Evolutionary conservation across 92 coral and sea anemone genomes (phyloP), one percentile per base, ranked within the genome.

Genomic region (Metridium senile): DNA sequence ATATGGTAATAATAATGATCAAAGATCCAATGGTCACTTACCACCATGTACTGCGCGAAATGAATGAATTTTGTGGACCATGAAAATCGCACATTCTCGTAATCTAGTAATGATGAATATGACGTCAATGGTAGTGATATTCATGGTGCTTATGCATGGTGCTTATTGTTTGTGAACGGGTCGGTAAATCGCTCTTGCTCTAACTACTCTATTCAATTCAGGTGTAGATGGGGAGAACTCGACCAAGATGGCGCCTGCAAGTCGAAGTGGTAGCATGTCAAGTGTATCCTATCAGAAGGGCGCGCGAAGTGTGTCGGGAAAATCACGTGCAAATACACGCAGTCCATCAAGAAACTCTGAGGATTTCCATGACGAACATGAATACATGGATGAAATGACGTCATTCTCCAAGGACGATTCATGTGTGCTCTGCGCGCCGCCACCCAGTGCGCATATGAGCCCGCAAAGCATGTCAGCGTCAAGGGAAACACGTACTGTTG

Each of bases 201-300:
- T n/a, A n/a, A n/a, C n/a, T n/a, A n/a, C n/a, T n/a, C n/a, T n/a
- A n/a, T n/a, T n/a, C n/a, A n/a, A n/a, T n/a, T n/a, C n/a, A n/a
- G n/a, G n/a, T n/a, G 27, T 56, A 3, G 76, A 31, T 1, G 66
- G 17, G 2, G 76, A 29, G 27, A 59, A 23, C 43, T 1, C 66
- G 27, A 53, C 28, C 0, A 72, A 34, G 16, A 29, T 51, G 29
- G 28, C 63, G 31, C 21, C 27, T 9, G 74, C 79, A 35, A 86
- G 90, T 46, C 87, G 76, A 46, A 87, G 85, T 45, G 88, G 27
- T 26, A 87, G 91, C 45, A 30, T 63, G 66, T 88, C 92, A 69
- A 88, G 92, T 59, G 89, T 88, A 18, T 88, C 92, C 4, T 28
- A 74, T 62, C 81, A 39, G 58, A 39, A 81, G 43, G 81, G 71